These are phyloP conservation scores for Argyresthia goedartella DNA, from an alignment of 2,888 invertebrate genomes.

Conservation along the genomic window DNA sequence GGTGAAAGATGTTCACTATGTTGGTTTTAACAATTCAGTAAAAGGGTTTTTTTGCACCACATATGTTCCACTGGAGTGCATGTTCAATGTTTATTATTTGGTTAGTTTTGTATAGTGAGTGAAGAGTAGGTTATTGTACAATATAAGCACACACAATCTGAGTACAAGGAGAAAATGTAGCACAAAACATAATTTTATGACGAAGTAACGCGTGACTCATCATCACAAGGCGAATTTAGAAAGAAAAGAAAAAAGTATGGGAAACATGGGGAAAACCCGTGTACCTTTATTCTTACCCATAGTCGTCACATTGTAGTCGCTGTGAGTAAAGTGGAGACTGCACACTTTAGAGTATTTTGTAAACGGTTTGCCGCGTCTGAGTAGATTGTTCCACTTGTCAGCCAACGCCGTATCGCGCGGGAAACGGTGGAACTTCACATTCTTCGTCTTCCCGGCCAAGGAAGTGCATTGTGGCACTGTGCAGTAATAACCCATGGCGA, in stretches of 20 bases:
- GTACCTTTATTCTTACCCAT: conserved; percentile 67
- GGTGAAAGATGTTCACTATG: no score
- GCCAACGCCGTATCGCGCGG: conserved; percentile 53
- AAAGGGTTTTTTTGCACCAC: no score
- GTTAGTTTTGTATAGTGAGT: no score
- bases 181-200: neutral
- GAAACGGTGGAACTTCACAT: conserved; percentile 64
- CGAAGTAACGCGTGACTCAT: neutral
- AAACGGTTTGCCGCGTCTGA: conserved; percentile 59
- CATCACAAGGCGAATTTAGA: neutral
- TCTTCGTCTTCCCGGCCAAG: conserved; percentile 67
- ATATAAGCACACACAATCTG: neutral
- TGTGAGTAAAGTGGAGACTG: conserved; percentile 59
- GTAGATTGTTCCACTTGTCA: conserved; percentile 53
- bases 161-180: neutral
- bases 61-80: no score
- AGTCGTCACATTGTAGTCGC: conserved; percentile 62
- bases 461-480: conserved; percentile 67
- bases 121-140: no score
- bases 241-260: neutral
- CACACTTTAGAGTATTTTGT: conserved; percentile 68
- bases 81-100: no score
- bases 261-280: neutral
- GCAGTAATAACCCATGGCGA: conserved; percentile 61
- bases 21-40: no score